These are phyloP conservation scores for Spongia lamella DNA, from an alignment of 37 sponge, comb jelly and placozoan genomes.

Conservation along the genomic window DNA sequence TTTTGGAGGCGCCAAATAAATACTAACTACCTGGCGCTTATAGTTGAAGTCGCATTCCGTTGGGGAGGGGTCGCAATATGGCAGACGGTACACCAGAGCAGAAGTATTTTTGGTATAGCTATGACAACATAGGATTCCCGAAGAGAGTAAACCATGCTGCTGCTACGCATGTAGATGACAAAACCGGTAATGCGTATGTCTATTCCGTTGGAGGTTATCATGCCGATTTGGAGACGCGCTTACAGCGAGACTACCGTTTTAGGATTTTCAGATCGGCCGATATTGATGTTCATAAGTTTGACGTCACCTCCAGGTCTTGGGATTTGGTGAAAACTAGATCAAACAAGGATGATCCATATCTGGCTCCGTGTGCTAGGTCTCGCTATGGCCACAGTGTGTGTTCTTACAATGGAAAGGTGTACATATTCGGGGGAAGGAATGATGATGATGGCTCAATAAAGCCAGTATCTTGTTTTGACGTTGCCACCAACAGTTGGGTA, in stretches of 20 bases:
- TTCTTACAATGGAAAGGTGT: conserved; percentile 50
- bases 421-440: conserved; percentile 83
- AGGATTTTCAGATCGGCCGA: conserved; percentile 39
- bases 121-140: conserved; percentile 62
- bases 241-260: conserved; percentile 20
- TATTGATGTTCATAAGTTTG: conserved; percentile 61
- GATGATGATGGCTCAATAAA: conserved; percentile 72
- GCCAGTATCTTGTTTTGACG: conserved; percentile 60
- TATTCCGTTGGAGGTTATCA: conserved; percentile 80
- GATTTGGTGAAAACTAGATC: not conserved
- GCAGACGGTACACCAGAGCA: not conserved
- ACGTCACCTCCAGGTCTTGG: not conserved
- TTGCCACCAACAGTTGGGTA: conserved; percentile 46
- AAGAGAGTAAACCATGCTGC: conserved; percentile 76
- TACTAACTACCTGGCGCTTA: too few relatives aligned
- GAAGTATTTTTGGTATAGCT: conserved; percentile 46
- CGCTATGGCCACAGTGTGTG: conserved; percentile 77
- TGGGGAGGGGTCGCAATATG: too few relatives aligned
- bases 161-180: conserved; percentile 8
- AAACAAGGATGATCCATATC: not conserved
- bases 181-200: conserved; percentile 19
- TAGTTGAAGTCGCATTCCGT: too few relatives aligned
- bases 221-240: conserved; percentile 54
- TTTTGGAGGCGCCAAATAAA: too few relatives aligned
- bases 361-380: conserved; percentile 1